Evolutionary conservation across 1,140 invertebrate species (phyloP), one percentile per base, ranked within the genome.

Genomic region (Temnothorax curvispinosus): DNA sequence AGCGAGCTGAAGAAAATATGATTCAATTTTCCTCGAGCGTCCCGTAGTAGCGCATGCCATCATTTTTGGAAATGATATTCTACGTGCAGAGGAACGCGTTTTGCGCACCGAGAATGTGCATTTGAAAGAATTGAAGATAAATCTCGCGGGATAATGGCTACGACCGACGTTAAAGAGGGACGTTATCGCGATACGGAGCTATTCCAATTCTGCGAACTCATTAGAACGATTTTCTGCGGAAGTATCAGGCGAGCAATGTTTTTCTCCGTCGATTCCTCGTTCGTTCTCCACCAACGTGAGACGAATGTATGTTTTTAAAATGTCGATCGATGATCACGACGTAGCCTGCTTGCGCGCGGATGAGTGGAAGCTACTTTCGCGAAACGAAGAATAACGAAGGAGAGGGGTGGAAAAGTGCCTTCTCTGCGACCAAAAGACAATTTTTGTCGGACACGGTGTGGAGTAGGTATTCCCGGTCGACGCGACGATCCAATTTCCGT

Each of bases 1-100:
- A 74, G 80, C 80, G 69, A 35, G 54, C 54, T 74, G 80, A 60
- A 74, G 80, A 84, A 84, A 84, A 84, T 84, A 84, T 84, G 80
- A 84, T 84, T 84, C 80, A 84, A 84, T 84, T 84, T 84, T 84
- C 80, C 80, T 50, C 38, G 80, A 15, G 38, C 41, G 78, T 81
- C 77, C 21, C 77, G 47, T 13, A 27, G 69, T 8, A 84, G 80
- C 69, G 69, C 69, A 67, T 60, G 67, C 80, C 69, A 74, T 84
- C 80, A 74, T 84, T 84, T 84, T 84, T 84, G 69, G n/a, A 84
- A 84, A 84, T 74, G 80, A 84, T 84, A 84, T 74, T 84, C 67
- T 74, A 74, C 69, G 80, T 74, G 80, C 69, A 21, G 27, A 54
- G 80, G 54, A 82, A 82, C 41, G 27, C 41, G 27, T 74, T 18